Conservation (phyloP, 1,140 invertebrate species). For the Mizuhopecten yessoensis region DNA sequence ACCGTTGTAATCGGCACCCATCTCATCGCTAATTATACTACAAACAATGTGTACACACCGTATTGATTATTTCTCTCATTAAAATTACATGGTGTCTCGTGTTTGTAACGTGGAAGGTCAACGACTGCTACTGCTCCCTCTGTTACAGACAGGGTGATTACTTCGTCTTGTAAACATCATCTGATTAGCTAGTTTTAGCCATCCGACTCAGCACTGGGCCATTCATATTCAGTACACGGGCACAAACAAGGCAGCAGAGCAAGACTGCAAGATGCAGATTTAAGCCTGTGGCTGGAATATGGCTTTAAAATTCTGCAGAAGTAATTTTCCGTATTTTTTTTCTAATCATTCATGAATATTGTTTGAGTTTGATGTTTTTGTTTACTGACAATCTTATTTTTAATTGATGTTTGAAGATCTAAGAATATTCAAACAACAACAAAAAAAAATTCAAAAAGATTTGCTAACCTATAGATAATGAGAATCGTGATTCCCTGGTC, state of each 20-base stretch:
- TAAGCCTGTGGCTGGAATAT: no score
- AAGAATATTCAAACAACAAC: no score
- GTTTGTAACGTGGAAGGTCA: neutral
- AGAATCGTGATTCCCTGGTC: no score
- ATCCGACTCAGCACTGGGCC: neutral
- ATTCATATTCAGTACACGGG: neutral
- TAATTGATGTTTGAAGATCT: no score
- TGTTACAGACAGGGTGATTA: neutral
- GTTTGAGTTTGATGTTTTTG: no score
- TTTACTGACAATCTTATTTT: no score
- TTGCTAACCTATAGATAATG: no score
- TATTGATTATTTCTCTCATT: constrained; percentile 24
- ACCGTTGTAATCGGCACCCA: neutral
- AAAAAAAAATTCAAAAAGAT: no score
- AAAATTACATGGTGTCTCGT: constrained; percentile 6
- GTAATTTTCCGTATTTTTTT: no score
- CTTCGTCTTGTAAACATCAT: neutral
- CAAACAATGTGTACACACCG: neutral
- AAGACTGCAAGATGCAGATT: neutral
- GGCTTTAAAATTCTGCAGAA: no score
- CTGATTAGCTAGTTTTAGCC: neutral
- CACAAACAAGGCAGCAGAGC: no score
- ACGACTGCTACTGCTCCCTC: neutral
- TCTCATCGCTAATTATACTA: neutral
- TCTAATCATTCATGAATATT: no score